Evolutionary conservation across 2,888 invertebrate species (phyloP).

Genomic region (Archaeoteleia sp.): DNA sequence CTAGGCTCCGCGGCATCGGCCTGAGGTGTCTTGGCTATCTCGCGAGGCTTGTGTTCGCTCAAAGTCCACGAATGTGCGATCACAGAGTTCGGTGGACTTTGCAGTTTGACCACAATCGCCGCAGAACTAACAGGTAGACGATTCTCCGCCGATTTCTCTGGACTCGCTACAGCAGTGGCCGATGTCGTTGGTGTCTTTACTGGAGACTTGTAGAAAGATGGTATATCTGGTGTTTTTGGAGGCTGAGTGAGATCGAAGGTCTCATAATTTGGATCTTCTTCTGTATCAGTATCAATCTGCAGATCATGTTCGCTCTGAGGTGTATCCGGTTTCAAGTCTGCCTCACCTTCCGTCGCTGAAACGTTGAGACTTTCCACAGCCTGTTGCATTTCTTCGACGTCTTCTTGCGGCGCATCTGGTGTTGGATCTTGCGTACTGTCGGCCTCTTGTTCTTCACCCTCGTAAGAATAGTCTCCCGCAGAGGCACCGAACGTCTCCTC

Average conservation of each 20-base stretch:
- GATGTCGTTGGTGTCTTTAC: slow-evolving; percentile 65
- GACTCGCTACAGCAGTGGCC: slow-evolving; percentile 55
- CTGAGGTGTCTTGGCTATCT: slow-evolving; percentile 57
- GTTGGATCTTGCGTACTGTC: slow-evolving; percentile 75
- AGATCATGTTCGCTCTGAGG: slow-evolving; percentile 89
- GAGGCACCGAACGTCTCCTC: slow-evolving; percentile 89
- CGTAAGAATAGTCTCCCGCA: slow-evolving; percentile 73
- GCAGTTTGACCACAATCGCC: slow-evolving; percentile 54
- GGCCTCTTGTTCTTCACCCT: slow-evolving; percentile 74
- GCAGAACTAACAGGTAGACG: slow-evolving; percentile 50
- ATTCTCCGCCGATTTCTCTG: slow-evolving; percentile 60
- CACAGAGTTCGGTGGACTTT: slow-evolving; percentile 75
- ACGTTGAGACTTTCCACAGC: slow-evolving; percentile 88
- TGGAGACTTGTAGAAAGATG: slow-evolving; percentile 76
- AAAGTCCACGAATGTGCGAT: slow-evolving; percentile 79
- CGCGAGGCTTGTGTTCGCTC: slow-evolving; percentile 76
- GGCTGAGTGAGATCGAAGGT: slow-evolving; percentile 76
- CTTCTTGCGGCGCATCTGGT: slow-evolving; percentile 78
- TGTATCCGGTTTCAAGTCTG: slow-evolving; percentile 84
- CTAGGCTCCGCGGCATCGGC: slow-evolving; percentile 60
- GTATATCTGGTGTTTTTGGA: slow-evolving; percentile 78
- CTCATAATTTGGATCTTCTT: slow-evolving; percentile 79
- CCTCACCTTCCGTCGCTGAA: slow-evolving; percentile 74
- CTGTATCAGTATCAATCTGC: slow-evolving; percentile 90
- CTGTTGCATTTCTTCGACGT: slow-evolving; percentile 89